A percentile compares a stretch with the other conserved stretches of the same genome.
Evolutionary conservation across 2,113 vertebrate species (phyloP).

Genomic region (Zosterops pallidus): DNA sequence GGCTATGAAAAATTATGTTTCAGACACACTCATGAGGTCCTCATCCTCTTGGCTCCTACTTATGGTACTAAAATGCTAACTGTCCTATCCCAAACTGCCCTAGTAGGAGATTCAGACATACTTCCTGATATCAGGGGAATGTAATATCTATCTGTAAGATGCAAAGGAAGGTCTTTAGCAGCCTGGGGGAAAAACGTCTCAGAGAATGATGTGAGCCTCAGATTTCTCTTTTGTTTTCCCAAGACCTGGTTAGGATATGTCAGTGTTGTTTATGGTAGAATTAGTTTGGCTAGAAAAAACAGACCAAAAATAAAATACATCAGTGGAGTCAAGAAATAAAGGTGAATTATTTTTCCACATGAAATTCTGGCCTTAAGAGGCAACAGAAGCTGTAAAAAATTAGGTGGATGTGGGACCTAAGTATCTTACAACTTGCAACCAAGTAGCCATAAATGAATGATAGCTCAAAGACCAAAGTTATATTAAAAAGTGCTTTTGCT

Average conservation of each 20-base stretch:
- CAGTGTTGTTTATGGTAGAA: neutral
- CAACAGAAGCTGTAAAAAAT: neutral
- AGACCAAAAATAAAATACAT: neutral
- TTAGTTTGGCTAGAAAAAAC: neutral
- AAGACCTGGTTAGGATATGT: neutral
- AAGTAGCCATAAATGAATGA: neutral
- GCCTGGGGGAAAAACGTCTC: neutral
- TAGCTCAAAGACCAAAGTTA: neutral
- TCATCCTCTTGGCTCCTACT: neutral
- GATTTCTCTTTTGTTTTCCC: neutral
- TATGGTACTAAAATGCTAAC: accelerated
- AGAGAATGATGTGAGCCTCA: neutral
- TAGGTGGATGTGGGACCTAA: neutral
- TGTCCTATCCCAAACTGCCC: neutral
- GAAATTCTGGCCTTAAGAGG: neutral
- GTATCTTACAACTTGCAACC: neutral
- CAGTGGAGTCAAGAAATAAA: neutral
- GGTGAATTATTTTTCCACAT: neutral
- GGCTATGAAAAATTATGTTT: neutral
- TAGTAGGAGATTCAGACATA: neutral
- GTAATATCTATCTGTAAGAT: neutral
- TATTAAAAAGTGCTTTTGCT: neutral
- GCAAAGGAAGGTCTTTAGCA: neutral
- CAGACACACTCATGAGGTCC: neutral
- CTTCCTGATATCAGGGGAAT: neutral